Evolutionary conservation across 2,113 vertebrate genomes (phyloP).

Genomic region (Cololabis saira): DNA sequence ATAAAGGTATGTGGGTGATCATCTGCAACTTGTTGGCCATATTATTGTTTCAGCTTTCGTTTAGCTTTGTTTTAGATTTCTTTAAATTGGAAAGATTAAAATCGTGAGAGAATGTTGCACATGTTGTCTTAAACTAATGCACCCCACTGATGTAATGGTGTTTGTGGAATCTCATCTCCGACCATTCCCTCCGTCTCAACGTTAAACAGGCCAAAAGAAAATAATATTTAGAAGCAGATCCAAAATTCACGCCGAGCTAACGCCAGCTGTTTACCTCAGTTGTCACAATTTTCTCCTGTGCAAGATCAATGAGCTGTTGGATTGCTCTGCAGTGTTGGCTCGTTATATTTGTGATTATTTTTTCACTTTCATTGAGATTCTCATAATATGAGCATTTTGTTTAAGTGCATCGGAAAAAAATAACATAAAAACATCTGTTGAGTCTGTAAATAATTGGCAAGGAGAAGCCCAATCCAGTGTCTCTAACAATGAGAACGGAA

Average conservation of each 20-base stretch:
- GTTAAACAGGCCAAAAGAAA: slow-evolving; percentile 14
- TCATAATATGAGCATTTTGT: too few species aligned
- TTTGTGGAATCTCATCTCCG: neutral
- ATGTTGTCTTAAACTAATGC: neutral
- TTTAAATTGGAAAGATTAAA: neutral
- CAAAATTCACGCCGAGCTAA: slow-evolving; percentile 32
- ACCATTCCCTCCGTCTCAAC: slow-evolving; percentile 1
- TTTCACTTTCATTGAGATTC: too few species aligned
- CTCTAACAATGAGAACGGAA: too few species aligned
- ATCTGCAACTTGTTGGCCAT: too few species aligned
- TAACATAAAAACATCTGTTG: too few species aligned
- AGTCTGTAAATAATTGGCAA: too few species aligned
- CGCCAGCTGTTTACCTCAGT: slow-evolving; percentile 37
- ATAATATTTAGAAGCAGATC: slow-evolving; percentile 26
- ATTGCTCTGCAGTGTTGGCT: neutral
- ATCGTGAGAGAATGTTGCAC: neutral
- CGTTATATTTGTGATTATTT: neutral
- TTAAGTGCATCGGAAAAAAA: too few species aligned
- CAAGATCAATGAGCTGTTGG: slow-evolving; percentile 26
- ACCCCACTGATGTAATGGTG: neutral
- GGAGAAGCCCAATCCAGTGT: too few species aligned
- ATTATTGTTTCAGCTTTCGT: neutral
- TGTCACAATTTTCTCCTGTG: slow-evolving; percentile 27
- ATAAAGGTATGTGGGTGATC: neutral
- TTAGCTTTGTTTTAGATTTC: neutral